Evolutionary conservation across 2,113 vertebrate species (phyloP).

Genomic region (Ardeotis arabs): DNA sequence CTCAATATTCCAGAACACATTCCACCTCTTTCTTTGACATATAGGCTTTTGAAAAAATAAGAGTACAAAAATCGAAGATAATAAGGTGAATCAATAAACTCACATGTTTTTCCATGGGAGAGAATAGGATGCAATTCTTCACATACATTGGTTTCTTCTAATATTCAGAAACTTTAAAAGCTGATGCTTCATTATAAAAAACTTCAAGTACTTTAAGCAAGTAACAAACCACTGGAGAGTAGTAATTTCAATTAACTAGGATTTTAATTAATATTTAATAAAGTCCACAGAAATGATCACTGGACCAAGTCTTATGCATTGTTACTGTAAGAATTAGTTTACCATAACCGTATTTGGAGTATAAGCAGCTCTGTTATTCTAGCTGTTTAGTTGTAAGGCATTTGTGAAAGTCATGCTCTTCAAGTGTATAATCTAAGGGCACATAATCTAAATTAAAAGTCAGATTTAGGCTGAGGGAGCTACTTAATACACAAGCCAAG

Average conservation of each 20-base stretch:
- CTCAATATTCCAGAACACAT: not conserved
- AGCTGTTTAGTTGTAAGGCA: not conserved
- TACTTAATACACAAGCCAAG: not conserved
- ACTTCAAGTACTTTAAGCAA: not conserved
- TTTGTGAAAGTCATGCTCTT: not conserved
- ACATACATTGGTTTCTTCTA: not conserved
- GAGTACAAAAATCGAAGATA: not conserved
- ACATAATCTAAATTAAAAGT: conserved; percentile 9
- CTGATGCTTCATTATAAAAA: not conserved
- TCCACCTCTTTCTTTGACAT: not conserved
- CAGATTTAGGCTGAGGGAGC: not conserved
- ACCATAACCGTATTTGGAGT: not conserved
- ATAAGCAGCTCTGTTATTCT: not conserved
- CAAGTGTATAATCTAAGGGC: not conserved
- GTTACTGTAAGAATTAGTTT: not conserved
- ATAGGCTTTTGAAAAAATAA: not conserved
- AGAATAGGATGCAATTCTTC: not conserved
- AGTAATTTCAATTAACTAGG: not conserved
- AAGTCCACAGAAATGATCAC: not conserved
- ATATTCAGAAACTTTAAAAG: not conserved
- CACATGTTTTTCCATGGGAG: not conserved
- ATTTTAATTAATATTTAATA: not conserved
- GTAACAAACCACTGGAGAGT: not conserved
- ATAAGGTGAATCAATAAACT: not conserved
- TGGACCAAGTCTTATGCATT: not conserved